Evolutionary conservation across 2,113 vertebrate genomes (phyloP), one percentile per base, ranked within the genome.

Genomic region (Otus sunia): DNA sequence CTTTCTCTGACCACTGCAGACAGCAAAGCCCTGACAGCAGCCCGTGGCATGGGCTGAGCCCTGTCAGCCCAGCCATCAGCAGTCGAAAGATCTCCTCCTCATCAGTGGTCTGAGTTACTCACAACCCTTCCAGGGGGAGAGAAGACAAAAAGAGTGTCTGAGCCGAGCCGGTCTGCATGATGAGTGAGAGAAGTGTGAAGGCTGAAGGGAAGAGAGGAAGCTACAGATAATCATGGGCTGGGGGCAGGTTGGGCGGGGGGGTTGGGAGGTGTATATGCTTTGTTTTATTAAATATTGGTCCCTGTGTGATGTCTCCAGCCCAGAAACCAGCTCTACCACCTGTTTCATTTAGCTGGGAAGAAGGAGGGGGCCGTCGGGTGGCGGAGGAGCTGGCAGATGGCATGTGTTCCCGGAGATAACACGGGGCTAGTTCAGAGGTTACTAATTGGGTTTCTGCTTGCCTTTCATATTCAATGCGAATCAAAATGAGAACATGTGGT

Each of bases 391-490:
- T 91, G 80, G 94, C 89, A 93, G 94, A 75, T 95, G 95, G 91
- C 91, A 90, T 32, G 81, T 97, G 95, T 63, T 97, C 92, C 78
- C 5, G 14, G 81, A 97, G 97, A 98, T 94, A 98, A 96, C 84
- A 62, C 3, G 0, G 68, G 89, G 72, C 25, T 17, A 94, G 97
- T 92, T 98, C 98, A 97, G 80, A 95, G 97, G 97, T 96, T 86
- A 94, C 96, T 96, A 97, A 97, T 90, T 98, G 97, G 83, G 85
- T 97, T 97, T 96, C 90, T 96, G 93, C 93, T 96, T 86, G 86
- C 93, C 55, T 93, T 97, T 97, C 76, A n/a, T 92, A 78, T 77
- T 90, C 84, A 81, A 12, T 49, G 74, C 0, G 20, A 96, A 91
- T 94, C 72, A 76, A 94, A 94, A 81, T 66, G 86, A 92, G 92